phyloP scores from a whole-genome alignment of 1,140 invertebrate genomes.

The Conus ventricosus region DNA sequence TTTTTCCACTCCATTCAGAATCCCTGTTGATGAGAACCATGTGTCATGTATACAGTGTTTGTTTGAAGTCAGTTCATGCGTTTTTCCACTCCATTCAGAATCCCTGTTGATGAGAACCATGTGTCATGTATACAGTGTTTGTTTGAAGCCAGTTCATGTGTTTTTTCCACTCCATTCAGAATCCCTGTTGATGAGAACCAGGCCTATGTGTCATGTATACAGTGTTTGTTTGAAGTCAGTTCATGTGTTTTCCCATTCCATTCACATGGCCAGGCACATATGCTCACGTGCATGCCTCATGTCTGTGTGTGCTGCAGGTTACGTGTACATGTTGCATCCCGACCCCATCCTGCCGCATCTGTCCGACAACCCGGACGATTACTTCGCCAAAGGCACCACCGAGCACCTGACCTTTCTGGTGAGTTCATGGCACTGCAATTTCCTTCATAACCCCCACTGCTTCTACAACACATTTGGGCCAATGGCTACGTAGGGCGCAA shows the following conservation, averaged over 20 bases:
- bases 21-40: not conserved
- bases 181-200: not conserved
- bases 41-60: not conserved
- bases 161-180: not conserved
- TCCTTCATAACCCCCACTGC: not conserved
- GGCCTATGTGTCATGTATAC: not conserved
- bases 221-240: not conserved
- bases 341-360: constrained; percentile 1
- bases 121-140: not conserved
- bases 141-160: not conserved
- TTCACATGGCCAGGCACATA: too few species aligned
- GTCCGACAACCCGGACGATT: not conserved
- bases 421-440: not conserved
- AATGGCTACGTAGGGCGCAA: too few species aligned
- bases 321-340: not conserved
- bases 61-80: not conserved
- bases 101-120: not conserved
- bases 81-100: not conserved
- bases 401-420: constrained; percentile 22
- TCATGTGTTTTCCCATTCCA: not conserved
- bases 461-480: too few species aligned
- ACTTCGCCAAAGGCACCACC: constrained; percentile 8
- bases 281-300: too few species aligned
- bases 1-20: not conserved
- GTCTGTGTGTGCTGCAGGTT: not conserved